Conservation (phyloP, 2,797 vertebrate genomes). For the Eospalax fontanierii region DNA sequence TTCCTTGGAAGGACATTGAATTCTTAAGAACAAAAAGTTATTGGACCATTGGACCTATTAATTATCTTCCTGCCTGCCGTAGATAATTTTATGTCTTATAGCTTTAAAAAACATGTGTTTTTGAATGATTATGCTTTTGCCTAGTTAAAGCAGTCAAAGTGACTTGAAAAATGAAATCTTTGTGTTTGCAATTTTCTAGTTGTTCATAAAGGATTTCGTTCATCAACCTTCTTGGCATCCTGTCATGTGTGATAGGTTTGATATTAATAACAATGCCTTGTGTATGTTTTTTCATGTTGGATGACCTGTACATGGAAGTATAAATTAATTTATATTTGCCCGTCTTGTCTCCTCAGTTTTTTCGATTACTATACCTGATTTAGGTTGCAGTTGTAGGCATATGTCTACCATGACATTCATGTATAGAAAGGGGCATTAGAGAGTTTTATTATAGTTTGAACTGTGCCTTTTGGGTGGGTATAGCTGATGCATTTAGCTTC, state of each 20-base stretch:
- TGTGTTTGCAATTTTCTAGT: conserved; percentile 87
- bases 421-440: background rate
- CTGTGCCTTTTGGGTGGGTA: background rate
- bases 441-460: background rate
- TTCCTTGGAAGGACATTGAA: conserved; percentile 87
- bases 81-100: conserved; percentile 93
- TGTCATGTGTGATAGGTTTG: conserved; percentile 77
- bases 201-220: conserved; percentile 86
- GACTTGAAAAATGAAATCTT: conserved; percentile 89
- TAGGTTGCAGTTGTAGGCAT: background rate
- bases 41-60: conserved; percentile 97
- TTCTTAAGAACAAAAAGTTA: conserved; percentile 95
- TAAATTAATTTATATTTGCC: conserved; percentile 62
- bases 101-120: conserved; percentile 73
- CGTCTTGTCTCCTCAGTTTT: background rate
- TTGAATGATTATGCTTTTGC: conserved; percentile 85
- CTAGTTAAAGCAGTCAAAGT: conserved; percentile 88
- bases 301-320: background rate
- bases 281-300: background rate
- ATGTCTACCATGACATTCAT: background rate
- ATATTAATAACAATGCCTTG: conserved; percentile 77
- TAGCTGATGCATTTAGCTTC: background rate
- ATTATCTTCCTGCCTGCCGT: conserved; percentile 94
- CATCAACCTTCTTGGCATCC: conserved; percentile 78
- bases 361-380: conserved; percentile 9